These are phyloP conservation scores for Sebastes dallii DNA, from an alignment of 2,797 vertebrate species.

Conservation along the genomic window DNA sequence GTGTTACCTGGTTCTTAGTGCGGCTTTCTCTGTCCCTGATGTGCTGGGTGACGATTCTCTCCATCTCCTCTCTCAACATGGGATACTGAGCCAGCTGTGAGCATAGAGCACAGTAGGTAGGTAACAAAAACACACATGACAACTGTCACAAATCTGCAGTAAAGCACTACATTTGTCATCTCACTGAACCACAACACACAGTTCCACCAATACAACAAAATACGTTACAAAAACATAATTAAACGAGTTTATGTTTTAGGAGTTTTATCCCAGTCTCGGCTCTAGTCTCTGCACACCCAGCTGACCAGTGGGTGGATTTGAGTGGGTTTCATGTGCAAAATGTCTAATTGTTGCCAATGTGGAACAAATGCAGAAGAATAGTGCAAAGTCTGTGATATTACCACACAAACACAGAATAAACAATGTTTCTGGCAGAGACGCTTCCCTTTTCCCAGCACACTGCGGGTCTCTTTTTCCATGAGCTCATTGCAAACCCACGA, in stretches of 20 bases:
- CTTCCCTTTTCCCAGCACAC: slow-evolving; percentile 72
- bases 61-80: slow-evolving; percentile 96
- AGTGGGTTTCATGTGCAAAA: slow-evolving; percentile 26
- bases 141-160: slow-evolving; percentile 11
- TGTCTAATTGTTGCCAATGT: slow-evolving; percentile 17
- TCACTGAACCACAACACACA: slow-evolving; percentile 61
- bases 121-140: slow-evolving; percentile 34
- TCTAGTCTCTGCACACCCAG: slow-evolving; percentile 24
- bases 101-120: slow-evolving; percentile 71
- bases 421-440: slow-evolving; percentile 71
- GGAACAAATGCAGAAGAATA: slow-evolving; percentile 54
- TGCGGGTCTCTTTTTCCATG: slow-evolving; percentile 77
- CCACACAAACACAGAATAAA: slow-evolving; percentile 71
- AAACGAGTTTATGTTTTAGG: slow-evolving; percentile 36
- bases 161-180: slow-evolving; percentile 19
- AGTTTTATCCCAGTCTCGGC: slow-evolving; percentile 60
- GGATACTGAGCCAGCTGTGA: slow-evolving; percentile 97
- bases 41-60: slow-evolving; percentile 96
- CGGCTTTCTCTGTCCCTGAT: slow-evolving; percentile 95
- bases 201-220: slow-evolving; percentile 49
- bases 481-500: slow-evolving; percentile 77
- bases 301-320: not conserved
- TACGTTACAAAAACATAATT: slow-evolving; percentile 41
- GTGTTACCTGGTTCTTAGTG: slow-evolving; percentile 92
- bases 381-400: slow-evolving; percentile 72